A percentile compares a stretch with the other conserved stretches of the same genome.
Conservation (phyloP, 2,888 invertebrate species). For the Netelia virgata region DNA sequence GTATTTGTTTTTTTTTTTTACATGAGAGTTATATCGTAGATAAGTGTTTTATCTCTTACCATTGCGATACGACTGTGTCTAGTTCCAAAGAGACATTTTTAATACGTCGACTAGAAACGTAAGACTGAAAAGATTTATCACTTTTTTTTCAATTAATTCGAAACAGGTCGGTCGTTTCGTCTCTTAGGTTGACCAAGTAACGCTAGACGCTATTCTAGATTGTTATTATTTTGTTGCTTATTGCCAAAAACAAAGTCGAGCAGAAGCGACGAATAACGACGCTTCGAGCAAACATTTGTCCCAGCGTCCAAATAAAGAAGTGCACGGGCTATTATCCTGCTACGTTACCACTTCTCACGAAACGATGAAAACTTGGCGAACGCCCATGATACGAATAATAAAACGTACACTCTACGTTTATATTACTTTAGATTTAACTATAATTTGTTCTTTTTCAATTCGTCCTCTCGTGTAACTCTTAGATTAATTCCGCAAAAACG, state of each 20-base stretch:
- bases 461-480: conserved; percentile 3
- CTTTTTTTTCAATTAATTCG: conserved; percentile 15
- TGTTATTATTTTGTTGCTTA: conserved; percentile 36
- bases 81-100: conserved; percentile 27
- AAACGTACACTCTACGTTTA: conserved; percentile 13
- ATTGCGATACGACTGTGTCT: not conserved
- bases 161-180: no score
- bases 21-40: not conserved
- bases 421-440: conserved; percentile 2
- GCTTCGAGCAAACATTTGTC: not conserved
- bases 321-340: not conserved
- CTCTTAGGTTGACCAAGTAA: no score
- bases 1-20: conserved; percentile 27
- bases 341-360: conserved; percentile 1
- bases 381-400: conserved; percentile 33
- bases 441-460: conserved; percentile 12
- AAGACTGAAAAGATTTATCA: not conserved
- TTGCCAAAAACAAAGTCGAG: conserved; percentile 33
- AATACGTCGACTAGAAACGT: not conserved
- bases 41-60: conserved; percentile 19
- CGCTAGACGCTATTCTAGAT: no score
- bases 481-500: conserved; percentile 33
- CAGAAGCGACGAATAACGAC: conserved; percentile 5
- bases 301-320: not conserved
- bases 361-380: conserved; percentile 26